A percentile compares a stretch with the other conserved stretches of the same genome.
Evolutionary conservation across 2,113 vertebrate genomes (phyloP).

Genomic region (Rhea americana): DNA sequence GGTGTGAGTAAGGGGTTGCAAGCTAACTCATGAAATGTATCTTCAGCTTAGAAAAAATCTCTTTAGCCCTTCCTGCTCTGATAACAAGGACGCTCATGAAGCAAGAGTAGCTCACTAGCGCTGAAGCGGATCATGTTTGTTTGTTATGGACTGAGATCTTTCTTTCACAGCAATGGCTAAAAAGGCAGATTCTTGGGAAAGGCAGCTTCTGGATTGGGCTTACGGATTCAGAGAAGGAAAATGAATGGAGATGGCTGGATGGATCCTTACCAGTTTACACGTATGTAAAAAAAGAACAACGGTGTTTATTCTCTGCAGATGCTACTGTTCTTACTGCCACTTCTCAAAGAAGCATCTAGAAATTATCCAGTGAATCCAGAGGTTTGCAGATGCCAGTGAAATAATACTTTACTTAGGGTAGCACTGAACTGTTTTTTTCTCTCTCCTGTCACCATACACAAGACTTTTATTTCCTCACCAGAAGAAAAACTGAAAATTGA

Average conservation of each 20-base stretch:
- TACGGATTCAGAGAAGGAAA: conserved; percentile 85
- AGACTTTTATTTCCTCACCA: conserved; percentile 37
- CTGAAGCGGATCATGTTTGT: neutral
- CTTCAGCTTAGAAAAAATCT: conserved; percentile 15
- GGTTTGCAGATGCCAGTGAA: neutral
- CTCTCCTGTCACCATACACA: neutral
- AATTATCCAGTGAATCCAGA: neutral
- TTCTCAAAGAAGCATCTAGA: conserved; percentile 7
- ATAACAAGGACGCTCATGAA: neutral
- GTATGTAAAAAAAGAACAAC: conserved; percentile 77
- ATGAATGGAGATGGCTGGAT: conserved; percentile 91
- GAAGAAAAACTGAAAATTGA: conserved; percentile 30
- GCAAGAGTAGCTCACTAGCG: neutral
- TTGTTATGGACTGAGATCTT: conserved; percentile 19
- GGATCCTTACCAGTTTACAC: conserved; percentile 83
- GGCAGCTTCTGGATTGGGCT: conserved; percentile 94
- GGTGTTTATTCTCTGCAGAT: neutral
- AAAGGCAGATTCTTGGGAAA: conserved; percentile 81
- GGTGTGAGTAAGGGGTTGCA: neutral
- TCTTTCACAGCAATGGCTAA: conserved; percentile 87
- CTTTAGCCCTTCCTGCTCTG: neutral
- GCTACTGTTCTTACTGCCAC: neutral
- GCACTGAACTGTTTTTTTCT: neutral
- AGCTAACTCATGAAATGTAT: neutral
- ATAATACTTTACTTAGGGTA: neutral